Conservation (phyloP, 2,113 vertebrate genomes). For the Asarcornis scutulata region DNA sequence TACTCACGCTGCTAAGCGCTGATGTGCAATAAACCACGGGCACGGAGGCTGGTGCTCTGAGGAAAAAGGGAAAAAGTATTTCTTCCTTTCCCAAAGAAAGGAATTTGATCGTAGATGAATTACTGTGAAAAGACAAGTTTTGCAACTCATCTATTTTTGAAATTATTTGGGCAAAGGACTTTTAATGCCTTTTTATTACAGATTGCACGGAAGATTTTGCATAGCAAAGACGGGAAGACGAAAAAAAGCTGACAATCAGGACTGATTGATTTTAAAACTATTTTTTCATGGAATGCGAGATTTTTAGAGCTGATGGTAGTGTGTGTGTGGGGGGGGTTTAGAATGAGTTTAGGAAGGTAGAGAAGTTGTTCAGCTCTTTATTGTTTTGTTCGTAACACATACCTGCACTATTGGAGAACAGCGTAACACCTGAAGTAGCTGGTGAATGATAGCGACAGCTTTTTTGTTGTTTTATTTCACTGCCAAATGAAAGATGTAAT, state of each 20-base stretch:
- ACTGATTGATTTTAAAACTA: neutral
- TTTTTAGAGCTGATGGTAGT: neutral
- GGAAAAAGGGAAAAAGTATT: neutral
- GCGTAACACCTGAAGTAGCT: neutral
- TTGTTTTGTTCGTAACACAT: neutral
- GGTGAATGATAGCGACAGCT: neutral
- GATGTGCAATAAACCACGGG: neutral
- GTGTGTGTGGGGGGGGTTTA: neutral
- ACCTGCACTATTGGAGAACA: neutral
- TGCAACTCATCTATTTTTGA: neutral
- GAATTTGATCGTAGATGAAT: neutral
- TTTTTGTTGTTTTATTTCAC: neutral
- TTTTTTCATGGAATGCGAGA: neutral
- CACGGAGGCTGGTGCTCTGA: neutral
- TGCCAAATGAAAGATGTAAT: neutral
- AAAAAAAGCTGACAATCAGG: neutral
- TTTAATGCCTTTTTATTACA: neutral
- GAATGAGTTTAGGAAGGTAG: neutral
- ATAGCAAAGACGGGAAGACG: neutral
- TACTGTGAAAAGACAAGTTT: neutral
- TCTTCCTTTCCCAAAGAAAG: neutral
- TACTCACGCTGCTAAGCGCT: neutral
- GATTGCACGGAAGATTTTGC: neutral
- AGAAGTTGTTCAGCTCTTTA: neutral
- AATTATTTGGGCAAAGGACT: neutral